Evolutionary conservation across 2,113 vertebrate genomes (phyloP), one percentile per base, ranked within the genome.

Genomic region (Indicator maculatus): DNA sequence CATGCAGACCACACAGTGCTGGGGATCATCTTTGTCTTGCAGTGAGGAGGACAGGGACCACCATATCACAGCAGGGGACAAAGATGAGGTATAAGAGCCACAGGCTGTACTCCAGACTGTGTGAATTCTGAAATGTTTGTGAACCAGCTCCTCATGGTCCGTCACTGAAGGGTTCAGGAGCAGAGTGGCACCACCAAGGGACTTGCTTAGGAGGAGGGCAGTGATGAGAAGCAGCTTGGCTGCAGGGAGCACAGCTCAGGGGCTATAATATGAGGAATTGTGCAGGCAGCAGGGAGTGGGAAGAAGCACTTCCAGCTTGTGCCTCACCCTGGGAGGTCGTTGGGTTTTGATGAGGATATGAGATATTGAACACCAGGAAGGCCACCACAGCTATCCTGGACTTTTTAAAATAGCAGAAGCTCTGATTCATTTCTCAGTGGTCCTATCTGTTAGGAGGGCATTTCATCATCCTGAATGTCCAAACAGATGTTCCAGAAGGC

Each of bases 181-280:
- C 2, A 5, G 53, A 66, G 15, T 55, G 59, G 28, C 1, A 2
- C 11, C 58, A 82, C 36, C n/a, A 89, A 60, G 53, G 1, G 6
- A 12, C 15, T 77, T 2, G 2, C 38, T 55, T 30, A 58, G 28
- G 69, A 88, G 26, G 21, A 80, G 19, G 31, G 56, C 0, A 2
- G 30, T 1, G 5, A 38, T 30, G 56, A 26, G 53, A 73, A 77
- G 45, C 39, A 76, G 38, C 10, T 63, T 23, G n/a, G 36, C 52
- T 56, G 45, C 52, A 56, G 76, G 53, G 45, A 72, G 26, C 16
- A 1, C 26, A 56, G n/a, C 12, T 59, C 4, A 1, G 14, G 10
- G 18, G 5, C 3, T 5, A n/a, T 0, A 1, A 41, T 47, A 56
- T 4, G 8, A 24, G 58, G 45, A 65, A 11, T 45, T 41, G 14